These are phyloP conservation scores for Beris chalybata DNA, from an alignment of 2,888 invertebrate genomes.

Conservation along the genomic window DNA sequence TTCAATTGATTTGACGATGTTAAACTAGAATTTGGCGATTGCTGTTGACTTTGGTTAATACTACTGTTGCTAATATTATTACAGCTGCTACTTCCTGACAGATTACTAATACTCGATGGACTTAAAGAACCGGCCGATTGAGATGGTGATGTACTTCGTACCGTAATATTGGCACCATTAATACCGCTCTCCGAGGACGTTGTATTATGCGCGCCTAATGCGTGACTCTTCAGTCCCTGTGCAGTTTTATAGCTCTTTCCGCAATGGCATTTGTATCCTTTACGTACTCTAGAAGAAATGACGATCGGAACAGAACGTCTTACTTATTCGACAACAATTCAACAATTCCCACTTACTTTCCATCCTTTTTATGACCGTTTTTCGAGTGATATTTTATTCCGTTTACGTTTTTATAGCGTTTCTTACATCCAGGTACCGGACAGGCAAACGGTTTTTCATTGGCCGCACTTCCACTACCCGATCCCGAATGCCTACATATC, in stretches of 20 bases:
- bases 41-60: slow-evolving; percentile 35
- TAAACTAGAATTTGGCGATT: slow-evolving; percentile 39
- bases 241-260: slow-evolving; percentile 84
- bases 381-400: slow-evolving; percentile 88
- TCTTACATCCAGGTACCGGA: slow-evolving; percentile 83
- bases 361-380: slow-evolving; percentile 83
- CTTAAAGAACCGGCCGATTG: slow-evolving; percentile 55
- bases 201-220: slow-evolving; percentile 55
- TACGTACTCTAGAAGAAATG: slow-evolving; percentile 64
- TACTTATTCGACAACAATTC: no score
- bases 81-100: slow-evolving; percentile 55
- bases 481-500: slow-evolving; percentile 56
- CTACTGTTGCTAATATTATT: slow-evolving; percentile 40
- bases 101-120: slow-evolving; percentile 56
- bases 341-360: slow-evolving; percentile 65
- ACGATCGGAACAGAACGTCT: no score
- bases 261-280: slow-evolving; percentile 81
- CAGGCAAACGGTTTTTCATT: slow-evolving; percentile 80
- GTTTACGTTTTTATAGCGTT: slow-evolving; percentile 85
- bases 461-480: slow-evolving; percentile 57
- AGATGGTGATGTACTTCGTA: slow-evolving; percentile 54
- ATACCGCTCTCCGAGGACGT: slow-evolving; percentile 47
- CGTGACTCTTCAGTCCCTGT: slow-evolving; percentile 76
- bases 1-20: slow-evolving; percentile 19
- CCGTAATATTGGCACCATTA: slow-evolving; percentile 42